Base-by-base conservation (phyloP, 2,113 vertebrate genomes). In the Regulus satrapa region DNA sequence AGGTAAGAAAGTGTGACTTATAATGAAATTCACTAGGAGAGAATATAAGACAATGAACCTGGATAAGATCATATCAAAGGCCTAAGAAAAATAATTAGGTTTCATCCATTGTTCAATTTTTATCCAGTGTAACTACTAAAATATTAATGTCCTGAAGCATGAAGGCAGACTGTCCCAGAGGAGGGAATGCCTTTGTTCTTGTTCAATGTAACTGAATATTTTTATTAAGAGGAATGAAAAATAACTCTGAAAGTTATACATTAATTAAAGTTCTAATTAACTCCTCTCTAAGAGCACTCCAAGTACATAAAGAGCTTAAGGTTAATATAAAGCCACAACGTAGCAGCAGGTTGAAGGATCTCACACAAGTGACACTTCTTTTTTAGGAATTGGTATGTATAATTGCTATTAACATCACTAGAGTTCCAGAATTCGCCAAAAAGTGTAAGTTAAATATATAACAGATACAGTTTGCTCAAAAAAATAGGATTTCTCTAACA, bases 191-290 rank as follows among this genome's bases (percentile, higher is more conserved):
- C 69, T 97, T 95, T 92, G 55, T 90, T 97, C 95, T 97, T 94
- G 78, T 72, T 94, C 89, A 87, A 38, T 88, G 26, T 64, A 96
- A 94, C 26, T 63, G 69, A 96, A 41, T 95, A 94, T 87, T 93
- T 92, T 82, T 95, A 97, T 96, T 83, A 97, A 95, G n/a, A 95
- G 73, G 62, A 86, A 92, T 95, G 69, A 75, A 94, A 95, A 97
- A 73, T 31, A 96, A 67, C 64, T 77, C 58, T 92, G 55, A 55
- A 94, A 96, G 49, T 61, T 94, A 91, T 61, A 88, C 12, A 2
- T 69, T 96, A 96, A 97, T 95, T 91, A 82, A 94, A 95, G 56
- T 91, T 95, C 80, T 89, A 91, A 97, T 95, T 89, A 97, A 93
- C 51, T 81, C 55, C 85, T 89, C 23, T 45, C 38, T 89, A 91